A percentile compares a stretch with the other conserved stretches of the same genome.
Evolutionary conservation across 2,797 vertebrate species (phyloP).

Genomic region (Aeoliscus strigatus): DNA sequence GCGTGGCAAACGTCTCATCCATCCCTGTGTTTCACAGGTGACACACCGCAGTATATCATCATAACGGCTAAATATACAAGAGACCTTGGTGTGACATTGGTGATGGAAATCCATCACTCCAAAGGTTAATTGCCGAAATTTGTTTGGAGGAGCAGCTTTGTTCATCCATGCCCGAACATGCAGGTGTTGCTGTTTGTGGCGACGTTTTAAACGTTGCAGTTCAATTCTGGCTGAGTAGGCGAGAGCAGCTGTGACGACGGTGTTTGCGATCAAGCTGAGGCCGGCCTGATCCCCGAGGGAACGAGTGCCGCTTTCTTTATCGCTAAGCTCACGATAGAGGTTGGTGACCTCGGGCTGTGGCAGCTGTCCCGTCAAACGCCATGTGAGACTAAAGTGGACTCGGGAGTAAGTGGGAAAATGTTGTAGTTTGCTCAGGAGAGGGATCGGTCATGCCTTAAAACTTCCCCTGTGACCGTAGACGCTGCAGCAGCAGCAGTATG

Average conservation of each 20-base stretch:
- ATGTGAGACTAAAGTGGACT: slow-evolving; percentile 9
- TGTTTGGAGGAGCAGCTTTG: slow-evolving; percentile 38
- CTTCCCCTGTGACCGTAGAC: too few relatives aligned
- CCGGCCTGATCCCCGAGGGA: slow-evolving; percentile 28
- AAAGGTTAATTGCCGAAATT: slow-evolving; percentile 45
- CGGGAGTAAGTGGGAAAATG: slow-evolving; percentile 18
- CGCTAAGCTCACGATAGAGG: slow-evolving; percentile 29
- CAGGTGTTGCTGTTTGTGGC: too few relatives aligned
- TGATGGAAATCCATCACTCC: slow-evolving; percentile 48
- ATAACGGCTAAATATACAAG: slow-evolving; percentile 38
- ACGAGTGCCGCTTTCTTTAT: slow-evolving; percentile 26
- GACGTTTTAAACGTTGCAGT: too few relatives aligned
- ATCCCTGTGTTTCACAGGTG: slow-evolving; percentile 39
- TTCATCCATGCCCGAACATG: slow-evolving; percentile 44
- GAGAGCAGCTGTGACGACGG: slow-evolving; percentile 32
- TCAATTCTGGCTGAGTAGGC: slow-evolving; percentile 42
- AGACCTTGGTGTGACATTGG: slow-evolving; percentile 63
- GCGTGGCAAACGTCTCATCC: slow-evolving; percentile 25
- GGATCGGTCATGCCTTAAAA: slow-evolving; percentile 16
- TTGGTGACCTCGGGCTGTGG: slow-evolving; percentile 38
- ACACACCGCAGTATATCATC: slow-evolving; percentile 46
- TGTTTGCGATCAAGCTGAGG: slow-evolving; percentile 42
- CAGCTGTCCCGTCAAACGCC: slow-evolving; percentile 24
- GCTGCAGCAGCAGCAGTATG: too few relatives aligned
- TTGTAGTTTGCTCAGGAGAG: slow-evolving; percentile 23